Evolutionary conservation across 2,797 vertebrate species (phyloP).

Genomic region (Aphelocoma californica): DNA sequence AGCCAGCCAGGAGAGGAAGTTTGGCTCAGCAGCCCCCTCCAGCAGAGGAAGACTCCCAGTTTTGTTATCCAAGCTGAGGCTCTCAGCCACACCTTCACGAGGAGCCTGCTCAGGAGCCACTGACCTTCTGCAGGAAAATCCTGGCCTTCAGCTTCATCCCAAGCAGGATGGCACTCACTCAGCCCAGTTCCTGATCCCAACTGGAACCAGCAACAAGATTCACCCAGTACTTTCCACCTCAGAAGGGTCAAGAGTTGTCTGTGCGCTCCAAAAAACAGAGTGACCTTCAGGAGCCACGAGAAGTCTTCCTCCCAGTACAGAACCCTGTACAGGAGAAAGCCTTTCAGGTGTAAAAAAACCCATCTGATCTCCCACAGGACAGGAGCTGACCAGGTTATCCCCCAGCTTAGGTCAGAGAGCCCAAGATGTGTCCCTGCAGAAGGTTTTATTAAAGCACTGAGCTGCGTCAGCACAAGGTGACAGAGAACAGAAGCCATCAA

Average conservation of each 20-base stretch:
- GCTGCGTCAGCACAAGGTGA: not conserved
- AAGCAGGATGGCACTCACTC: not conserved
- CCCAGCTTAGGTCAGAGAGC: not conserved
- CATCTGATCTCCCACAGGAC: not conserved
- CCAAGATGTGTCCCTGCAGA: not conserved
- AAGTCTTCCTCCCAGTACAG: not conserved
- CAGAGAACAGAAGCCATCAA: not conserved
- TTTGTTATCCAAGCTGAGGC: not conserved
- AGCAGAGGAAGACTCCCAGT: not conserved
- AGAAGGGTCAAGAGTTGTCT: not conserved
- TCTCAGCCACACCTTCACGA: rapidly evolving
- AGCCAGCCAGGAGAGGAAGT: not conserved
- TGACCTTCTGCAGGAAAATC: not conserved
- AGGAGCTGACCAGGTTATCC: not conserved
- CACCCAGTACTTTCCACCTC: not conserved
- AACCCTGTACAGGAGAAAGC: not conserved
- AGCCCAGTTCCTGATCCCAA: not conserved
- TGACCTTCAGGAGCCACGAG: not conserved
- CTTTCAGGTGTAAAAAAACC: not conserved
- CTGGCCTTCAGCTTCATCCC: not conserved
- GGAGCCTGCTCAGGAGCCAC: not conserved
- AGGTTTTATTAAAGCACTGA: not conserved
- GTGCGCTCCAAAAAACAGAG: not conserved
- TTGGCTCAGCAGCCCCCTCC: not conserved
- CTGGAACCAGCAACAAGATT: not conserved